Evolutionary conservation across 2,113 vertebrate species (phyloP), one percentile per base, ranked within the genome.

Genomic region (Neogale vison): DNA sequence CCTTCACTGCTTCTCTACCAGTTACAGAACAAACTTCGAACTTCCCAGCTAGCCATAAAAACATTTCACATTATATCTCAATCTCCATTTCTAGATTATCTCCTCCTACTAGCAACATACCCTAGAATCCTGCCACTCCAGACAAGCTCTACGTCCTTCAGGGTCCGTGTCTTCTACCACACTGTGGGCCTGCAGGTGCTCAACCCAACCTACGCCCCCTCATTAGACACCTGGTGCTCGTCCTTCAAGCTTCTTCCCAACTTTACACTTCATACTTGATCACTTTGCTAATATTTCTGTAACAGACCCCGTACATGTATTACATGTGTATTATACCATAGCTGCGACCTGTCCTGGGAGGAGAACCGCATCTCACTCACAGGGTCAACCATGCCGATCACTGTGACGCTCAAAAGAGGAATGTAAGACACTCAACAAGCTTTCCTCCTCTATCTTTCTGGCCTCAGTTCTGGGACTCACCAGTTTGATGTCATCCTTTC

Each of bases 21-120:
- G 65, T 92, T 84, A 72, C 15, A 90, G 55, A 47, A 74, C 45
- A 77, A 90, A 88, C n/a, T 71, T 57, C 57, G 79, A 95, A 87
- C 26, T 65, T 21, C 26, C 26, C 42, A 83, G 34, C 26, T 90
- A 80, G 31, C 65, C 17, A 80, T 34, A 57, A 1, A 93, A 72
- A 50, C 9, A 42, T 55, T 93, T 96, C 57, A 81, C 15, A 85
- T 36, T n/a, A n/a, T 18, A 92, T 31, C n/a, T 59, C 63, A 83
- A 10, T 55, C 45, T 55, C 14, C 20, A 94, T 83, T 61, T 90
- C 61, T n/a, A 74, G 79, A 85, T 59, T 29, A 76, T 69, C 18
- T 76, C 17, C 23, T 89, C 34, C 29, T 74, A 61, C 74, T 20
- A 63, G 29, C 17, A 82, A 93, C n/a, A 95, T 3, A 52, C n/a